Evolutionary conservation across 2,888 invertebrate genomes (phyloP).

Genomic region (Dicyrtoma fusca): DNA sequence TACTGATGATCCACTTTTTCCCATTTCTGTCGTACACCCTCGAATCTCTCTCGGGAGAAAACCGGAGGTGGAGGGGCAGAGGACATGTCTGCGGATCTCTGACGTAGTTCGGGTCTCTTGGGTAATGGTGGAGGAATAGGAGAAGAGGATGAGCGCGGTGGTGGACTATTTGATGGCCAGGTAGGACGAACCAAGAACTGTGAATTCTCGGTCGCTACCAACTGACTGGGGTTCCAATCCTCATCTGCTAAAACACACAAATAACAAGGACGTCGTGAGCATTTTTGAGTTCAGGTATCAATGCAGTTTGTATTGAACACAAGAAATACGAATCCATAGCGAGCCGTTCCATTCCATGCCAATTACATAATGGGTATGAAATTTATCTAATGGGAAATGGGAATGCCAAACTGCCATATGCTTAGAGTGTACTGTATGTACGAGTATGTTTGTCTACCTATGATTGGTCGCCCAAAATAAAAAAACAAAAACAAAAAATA

Average conservation of each 20-base stretch:
- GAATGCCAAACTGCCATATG: no score
- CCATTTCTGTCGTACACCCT: slow-evolving; percentile 56
- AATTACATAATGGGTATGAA: no score
- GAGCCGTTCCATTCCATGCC: no score
- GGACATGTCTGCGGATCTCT: slow-evolving; percentile 56
- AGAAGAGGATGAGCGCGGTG: slow-evolving; percentile 61
- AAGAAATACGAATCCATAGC: no score
- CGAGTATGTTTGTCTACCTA: no score
- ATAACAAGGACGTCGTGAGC: no score
- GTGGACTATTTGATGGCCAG: slow-evolving; percentile 60
- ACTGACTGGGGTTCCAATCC: slow-evolving; percentile 67
- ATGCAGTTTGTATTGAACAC: no score
- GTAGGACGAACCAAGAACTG: slow-evolving; percentile 64
- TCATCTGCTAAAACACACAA: slow-evolving; percentile 67
- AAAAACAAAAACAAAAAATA: not conserved
- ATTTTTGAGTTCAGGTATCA: no score
- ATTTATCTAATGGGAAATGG: no score
- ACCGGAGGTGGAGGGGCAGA: slow-evolving; percentile 59
- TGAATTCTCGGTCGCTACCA: slow-evolving; percentile 61
- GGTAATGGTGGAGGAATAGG: slow-evolving; percentile 59
- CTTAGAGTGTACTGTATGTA: no score
- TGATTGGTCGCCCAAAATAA: not conserved
- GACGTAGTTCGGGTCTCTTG: slow-evolving; percentile 55
- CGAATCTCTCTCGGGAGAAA: slow-evolving; percentile 53
- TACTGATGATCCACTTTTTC: slow-evolving; percentile 56